Conservation (phyloP, 2,797 vertebrate genomes). For the Glossophaga mutica region DNA sequence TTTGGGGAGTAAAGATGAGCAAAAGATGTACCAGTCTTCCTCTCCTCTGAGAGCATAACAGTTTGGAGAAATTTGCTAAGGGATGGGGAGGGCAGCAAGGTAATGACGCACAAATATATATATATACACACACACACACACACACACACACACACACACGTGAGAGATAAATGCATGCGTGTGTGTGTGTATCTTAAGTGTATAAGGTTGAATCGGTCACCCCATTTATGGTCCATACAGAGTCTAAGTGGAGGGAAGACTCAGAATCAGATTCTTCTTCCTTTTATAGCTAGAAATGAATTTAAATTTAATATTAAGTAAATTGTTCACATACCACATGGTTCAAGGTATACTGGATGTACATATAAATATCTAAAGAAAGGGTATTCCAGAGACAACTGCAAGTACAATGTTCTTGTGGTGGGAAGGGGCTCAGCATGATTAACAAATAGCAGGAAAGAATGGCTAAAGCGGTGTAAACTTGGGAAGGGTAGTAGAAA, state of each 20-base stretch:
- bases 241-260: not conserved
- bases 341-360: not conserved
- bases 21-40: not conserved
- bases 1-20: not conserved
- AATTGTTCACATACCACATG: not conserved
- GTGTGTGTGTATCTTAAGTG: not conserved
- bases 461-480: not conserved
- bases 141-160: no score
- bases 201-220: not conserved
- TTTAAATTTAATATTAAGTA: constrained; percentile 18
- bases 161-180: no score
- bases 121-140: no score
- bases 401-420: not conserved
- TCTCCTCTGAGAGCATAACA: not conserved
- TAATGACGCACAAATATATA: not conserved
- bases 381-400: not conserved
- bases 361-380: not conserved
- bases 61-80: not conserved
- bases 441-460: not conserved
- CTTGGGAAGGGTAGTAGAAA: not conserved
- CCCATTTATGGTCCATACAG: not conserved
- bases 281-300: not conserved
- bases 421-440: not conserved
- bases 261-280: not conserved
- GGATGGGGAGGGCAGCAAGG: not conserved